These are phyloP conservation scores for Hippopotamus amphibius DNA, from an alignment of 2,113 vertebrate genomes.

Conservation along the genomic window DNA sequence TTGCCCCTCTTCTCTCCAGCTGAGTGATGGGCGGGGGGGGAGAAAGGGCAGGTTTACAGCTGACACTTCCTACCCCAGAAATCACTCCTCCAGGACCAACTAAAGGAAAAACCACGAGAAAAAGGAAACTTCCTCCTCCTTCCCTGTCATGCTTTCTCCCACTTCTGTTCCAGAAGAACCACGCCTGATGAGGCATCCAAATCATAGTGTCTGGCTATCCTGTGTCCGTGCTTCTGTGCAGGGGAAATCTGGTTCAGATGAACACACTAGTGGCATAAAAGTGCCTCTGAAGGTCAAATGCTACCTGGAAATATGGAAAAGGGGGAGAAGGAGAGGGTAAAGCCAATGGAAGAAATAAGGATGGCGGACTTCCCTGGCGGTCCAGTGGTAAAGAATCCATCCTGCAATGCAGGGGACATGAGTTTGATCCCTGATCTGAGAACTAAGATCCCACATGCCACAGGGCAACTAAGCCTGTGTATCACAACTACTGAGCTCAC, in stretches of 20 bases:
- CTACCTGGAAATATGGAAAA: background rate
- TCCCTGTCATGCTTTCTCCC: background rate
- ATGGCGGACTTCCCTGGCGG: too few relatives aligned
- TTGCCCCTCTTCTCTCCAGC: background rate
- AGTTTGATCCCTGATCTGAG: too few relatives aligned
- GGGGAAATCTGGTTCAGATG: background rate
- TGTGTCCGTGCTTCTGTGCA: background rate
- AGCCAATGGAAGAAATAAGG: background rate
- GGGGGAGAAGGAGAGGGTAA: background rate
- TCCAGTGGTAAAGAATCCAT: too few relatives aligned
- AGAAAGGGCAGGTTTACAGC: background rate
- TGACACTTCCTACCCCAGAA: background rate
- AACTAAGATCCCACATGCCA: too few relatives aligned
- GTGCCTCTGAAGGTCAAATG: background rate
- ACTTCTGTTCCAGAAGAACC: background rate
- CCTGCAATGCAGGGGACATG: too few relatives aligned
- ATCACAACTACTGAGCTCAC: too few relatives aligned
- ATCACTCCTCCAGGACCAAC: background rate
- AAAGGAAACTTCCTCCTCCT: background rate
- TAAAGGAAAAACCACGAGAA: background rate
- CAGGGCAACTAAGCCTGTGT: too few relatives aligned
- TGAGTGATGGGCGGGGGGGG: background rate
- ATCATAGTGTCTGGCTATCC: background rate
- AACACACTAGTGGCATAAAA: accelerated
- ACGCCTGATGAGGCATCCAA: background rate